A percentile compares a stretch with the other conserved stretches of the same genome.
phyloP scores from a whole-genome alignment of 2,113 vertebrate species.

The Hystrix cristata region DNA sequence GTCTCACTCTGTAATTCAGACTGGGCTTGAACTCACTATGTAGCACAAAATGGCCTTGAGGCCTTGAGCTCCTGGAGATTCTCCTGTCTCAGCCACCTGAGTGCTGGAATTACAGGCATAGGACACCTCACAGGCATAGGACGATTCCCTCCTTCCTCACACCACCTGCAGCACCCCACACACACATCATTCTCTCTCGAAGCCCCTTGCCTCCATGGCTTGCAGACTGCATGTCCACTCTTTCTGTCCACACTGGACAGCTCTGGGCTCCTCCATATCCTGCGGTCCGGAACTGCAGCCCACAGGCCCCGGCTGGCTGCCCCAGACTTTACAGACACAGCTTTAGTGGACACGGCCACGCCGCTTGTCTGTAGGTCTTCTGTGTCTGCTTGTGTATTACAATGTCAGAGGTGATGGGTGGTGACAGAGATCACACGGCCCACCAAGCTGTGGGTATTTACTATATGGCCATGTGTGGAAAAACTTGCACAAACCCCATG shows the following conservation, averaged over 20 bases:
- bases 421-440: not conserved
- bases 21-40: too few species aligned
- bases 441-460: not conserved
- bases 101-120: not conserved
- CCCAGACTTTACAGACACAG: not conserved
- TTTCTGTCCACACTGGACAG: not conserved
- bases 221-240: too few species aligned
- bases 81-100: too few species aligned
- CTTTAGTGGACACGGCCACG: not conserved
- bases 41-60: too few species aligned
- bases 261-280: too few species aligned
- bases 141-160: too few species aligned
- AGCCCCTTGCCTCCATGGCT: too few species aligned
- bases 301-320: not conserved
- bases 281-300: not conserved
- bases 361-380: accelerated
- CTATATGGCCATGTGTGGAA: not conserved
- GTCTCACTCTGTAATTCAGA: too few species aligned
- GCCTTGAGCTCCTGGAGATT: too few species aligned
- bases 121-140: too few species aligned
- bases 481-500: not conserved
- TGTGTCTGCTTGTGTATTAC: not conserved
- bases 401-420: not conserved
- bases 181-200: too few species aligned
- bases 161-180: too few species aligned